Evolutionary conservation across 2,888 invertebrate species (phyloP).

Genomic region (Dioctria linearis): DNA sequence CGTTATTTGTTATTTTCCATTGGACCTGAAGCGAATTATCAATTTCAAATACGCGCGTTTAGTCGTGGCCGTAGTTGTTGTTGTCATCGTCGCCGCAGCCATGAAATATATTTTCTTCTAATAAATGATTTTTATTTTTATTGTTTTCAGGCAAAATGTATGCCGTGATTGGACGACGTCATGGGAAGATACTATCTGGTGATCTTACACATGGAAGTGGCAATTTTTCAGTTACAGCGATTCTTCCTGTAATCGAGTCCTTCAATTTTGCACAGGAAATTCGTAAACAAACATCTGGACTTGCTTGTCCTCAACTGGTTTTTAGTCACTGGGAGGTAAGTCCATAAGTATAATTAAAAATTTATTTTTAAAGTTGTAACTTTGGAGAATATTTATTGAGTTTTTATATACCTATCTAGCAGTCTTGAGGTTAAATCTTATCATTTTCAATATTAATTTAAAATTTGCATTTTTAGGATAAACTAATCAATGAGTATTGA

Average conservation of each 20-base stretch:
- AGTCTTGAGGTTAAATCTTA: no score
- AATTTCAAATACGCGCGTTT: background rate
- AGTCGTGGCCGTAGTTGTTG: no score
- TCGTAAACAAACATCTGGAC: slow-evolving; percentile 94
- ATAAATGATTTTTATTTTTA: background rate
- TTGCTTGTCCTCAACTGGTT: slow-evolving; percentile 94
- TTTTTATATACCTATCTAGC: no score
- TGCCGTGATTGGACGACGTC: slow-evolving; percentile 88
- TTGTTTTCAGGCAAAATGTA: slow-evolving; percentile 85
- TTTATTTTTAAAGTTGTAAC: no score
- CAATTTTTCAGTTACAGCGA: slow-evolving; percentile 89
- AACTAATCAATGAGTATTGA: no score
- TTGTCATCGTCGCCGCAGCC: background rate
- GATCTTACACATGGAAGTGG: slow-evolving; percentile 94
- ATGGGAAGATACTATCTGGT: slow-evolving; percentile 90
- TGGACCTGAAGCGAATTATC: slow-evolving; percentile 16
- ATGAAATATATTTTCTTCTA: slow-evolving; percentile 27
- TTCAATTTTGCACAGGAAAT: slow-evolving; percentile 96
- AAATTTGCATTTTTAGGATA: no score
- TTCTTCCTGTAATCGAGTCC: slow-evolving; percentile 96
- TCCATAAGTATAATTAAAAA: slow-evolving; percentile 47
- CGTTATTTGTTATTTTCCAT: slow-evolving; percentile 32
- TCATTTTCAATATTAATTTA: no score
- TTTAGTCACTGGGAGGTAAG: slow-evolving; percentile 99
- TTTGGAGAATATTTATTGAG: no score